Evolutionary conservation across 2,888 invertebrate genomes (phyloP), one percentile per base, ranked within the genome.

Genomic region (Diabrotica balteata): DNA sequence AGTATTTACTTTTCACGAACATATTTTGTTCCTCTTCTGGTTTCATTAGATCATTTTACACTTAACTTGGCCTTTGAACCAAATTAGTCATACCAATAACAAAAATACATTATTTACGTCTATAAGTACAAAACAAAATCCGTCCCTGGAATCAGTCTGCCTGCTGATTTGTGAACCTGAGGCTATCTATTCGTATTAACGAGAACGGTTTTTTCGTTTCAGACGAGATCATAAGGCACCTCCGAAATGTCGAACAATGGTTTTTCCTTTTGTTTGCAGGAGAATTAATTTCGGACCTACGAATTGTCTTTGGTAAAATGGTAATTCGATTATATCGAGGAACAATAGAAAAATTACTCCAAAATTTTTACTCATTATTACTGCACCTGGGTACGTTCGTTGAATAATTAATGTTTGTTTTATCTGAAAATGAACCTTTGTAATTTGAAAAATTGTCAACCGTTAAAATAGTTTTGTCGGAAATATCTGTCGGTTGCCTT

Each of bases 151-250:
- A 63, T 63, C 59, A 47, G 63, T 60, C 65, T 54, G 66, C 63
- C 32, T 32, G 70, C 66, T 66, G 67, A 55, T 17, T 64, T 60
- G 17, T 59, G 46, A 52, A 57, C 72, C 65, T 66, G 68, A 68
- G 70, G 72, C 72, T 70, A 72, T 68, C 67, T 67, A 72, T 70
- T 72, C 70, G 68, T 67, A 68, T 63, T 68, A 69, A 67, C 69
- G 58, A 63, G 69, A 70, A 70, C 66, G 67, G 71, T 70, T 68
- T 70, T 71, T 67, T 65, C 58, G 53, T 69, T 63, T 69, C 63
- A 59, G 51, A 67, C 58, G 65, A 59, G 62, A 72, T 69, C 71
- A 59, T 61, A 59, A 72, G 67, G 63, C 72, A 72, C 67, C 69
- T 67, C 63, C 68, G 46, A 64, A 64, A 64, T 52, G 64, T 70